Evolutionary conservation across 2,888 invertebrate genomes (phyloP).

Genomic region (Zaprionus obscuricornis): DNA sequence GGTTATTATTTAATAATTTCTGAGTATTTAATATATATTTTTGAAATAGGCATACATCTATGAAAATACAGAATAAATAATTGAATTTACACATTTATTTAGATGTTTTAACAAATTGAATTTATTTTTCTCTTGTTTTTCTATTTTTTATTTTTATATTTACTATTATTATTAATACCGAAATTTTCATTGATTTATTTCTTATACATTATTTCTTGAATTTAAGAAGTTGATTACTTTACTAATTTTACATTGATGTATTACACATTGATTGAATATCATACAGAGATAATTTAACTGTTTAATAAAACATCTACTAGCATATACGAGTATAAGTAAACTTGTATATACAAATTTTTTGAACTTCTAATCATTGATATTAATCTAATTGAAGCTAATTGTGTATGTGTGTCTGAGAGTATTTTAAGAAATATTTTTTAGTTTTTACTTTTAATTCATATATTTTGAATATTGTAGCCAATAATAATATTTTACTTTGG

Average conservation of each 20-base stretch:
- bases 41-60: constrained; percentile 32
- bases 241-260: constrained; percentile 46
- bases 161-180: no score
- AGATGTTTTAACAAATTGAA: constrained; percentile 27
- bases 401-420: constrained; percentile 25
- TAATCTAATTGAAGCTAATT: constrained; percentile 54
- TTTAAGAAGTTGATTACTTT: constrained; percentile 45
- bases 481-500: constrained; percentile 43
- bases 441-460: constrained; percentile 17
- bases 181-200: no score
- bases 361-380: constrained; percentile 33
- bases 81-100: constrained; percentile 52
- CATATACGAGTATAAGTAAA: no score
- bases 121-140: no score
- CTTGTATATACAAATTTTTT: constrained; percentile 46
- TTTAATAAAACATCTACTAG: no score
- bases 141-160: no score
- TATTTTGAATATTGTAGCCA: constrained; percentile 61
- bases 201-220: constrained; percentile 17
- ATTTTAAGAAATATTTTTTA: constrained; percentile 24
- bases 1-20: constrained; percentile 33
- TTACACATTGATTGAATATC: constrained; percentile 32
- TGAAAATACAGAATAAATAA: constrained; percentile 44
- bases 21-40: constrained; percentile 34
- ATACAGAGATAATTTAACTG: not conserved